Conservation (phyloP, 2,888 invertebrate species). For the Argynnis bischoffii region DNA sequence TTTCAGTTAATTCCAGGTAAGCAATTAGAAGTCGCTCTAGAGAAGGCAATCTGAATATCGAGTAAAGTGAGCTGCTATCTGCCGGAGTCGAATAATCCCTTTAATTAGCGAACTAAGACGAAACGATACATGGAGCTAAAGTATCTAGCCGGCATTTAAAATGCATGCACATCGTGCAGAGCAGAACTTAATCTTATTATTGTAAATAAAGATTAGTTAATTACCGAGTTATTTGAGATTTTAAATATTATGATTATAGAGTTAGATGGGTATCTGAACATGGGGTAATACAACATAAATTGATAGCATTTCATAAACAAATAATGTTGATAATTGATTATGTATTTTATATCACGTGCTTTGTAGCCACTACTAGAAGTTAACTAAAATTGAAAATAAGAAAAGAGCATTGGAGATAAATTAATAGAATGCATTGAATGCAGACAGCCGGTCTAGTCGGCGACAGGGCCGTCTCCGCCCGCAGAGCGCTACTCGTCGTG, state of each 20-base stretch:
- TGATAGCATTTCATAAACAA: too few relatives aligned
- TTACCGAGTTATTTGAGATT: too few relatives aligned
- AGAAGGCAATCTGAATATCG: conserved; percentile 28
- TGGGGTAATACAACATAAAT: too few relatives aligned
- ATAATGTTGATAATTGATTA: too few relatives aligned
- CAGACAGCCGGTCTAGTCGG: conserved; percentile 71
- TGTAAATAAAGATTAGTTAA: too few relatives aligned
- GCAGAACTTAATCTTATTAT: too few relatives aligned
- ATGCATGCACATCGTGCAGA: too few relatives aligned
- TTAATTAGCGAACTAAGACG: conserved; percentile 64
- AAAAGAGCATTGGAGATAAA: conserved; percentile 46
- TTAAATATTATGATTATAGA: too few relatives aligned
- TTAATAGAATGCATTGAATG: conserved; percentile 55
- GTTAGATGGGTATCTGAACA: too few relatives aligned
- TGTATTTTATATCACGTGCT: too few relatives aligned
- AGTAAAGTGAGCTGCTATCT: conserved; percentile 42
- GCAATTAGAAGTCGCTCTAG: conserved; percentile 25
- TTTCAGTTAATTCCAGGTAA: conserved; percentile 28
- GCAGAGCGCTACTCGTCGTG: conserved; percentile 73
- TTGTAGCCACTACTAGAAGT: background rate
- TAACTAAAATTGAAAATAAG: conserved; percentile 26
- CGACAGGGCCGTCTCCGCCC: conserved; percentile 68
- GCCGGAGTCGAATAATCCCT: conserved; percentile 57
- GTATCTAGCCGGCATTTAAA: conserved; percentile 9
- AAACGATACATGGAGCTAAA: conserved; percentile 48